Evolutionary conservation across 1,140 invertebrate species (phyloP).

Genomic region (Sipha flava): DNA sequence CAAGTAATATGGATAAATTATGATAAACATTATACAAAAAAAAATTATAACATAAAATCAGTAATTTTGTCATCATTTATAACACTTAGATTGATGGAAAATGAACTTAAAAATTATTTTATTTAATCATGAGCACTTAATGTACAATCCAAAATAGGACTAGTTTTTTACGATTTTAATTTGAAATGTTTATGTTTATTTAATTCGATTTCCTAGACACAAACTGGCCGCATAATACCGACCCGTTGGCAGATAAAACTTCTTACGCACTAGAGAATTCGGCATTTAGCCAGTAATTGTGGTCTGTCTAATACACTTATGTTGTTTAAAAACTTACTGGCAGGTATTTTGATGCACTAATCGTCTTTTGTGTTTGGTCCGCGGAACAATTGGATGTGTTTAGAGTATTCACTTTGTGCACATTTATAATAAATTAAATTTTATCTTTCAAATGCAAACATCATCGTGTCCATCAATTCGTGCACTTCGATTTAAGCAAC

Average conservation of each 20-base stretch:
- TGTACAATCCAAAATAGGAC: no score
- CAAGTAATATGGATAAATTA: no score
- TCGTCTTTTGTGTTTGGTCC: background rate
- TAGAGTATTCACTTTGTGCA: background rate
- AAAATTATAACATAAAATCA: no score
- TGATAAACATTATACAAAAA: no score
- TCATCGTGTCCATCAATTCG: background rate
- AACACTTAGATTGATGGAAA: no score
- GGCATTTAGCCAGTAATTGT: background rate
- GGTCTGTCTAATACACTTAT: background rate
- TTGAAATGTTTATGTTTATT: no score
- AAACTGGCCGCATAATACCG: background rate
- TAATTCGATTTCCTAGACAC: background rate
- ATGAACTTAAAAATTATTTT: no score
- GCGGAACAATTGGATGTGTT: background rate
- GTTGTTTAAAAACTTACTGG: background rate
- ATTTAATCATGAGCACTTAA: no score
- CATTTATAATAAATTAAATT: background rate
- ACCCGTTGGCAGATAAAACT: background rate
- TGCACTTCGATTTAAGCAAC: background rate
- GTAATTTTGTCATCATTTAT: no score
- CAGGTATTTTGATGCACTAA: background rate
- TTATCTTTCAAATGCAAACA: background rate
- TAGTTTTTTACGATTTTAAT: no score
- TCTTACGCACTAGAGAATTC: background rate